Conservation (phyloP, 2,113 vertebrate genomes). For the Nycticebus coucang region DNA sequence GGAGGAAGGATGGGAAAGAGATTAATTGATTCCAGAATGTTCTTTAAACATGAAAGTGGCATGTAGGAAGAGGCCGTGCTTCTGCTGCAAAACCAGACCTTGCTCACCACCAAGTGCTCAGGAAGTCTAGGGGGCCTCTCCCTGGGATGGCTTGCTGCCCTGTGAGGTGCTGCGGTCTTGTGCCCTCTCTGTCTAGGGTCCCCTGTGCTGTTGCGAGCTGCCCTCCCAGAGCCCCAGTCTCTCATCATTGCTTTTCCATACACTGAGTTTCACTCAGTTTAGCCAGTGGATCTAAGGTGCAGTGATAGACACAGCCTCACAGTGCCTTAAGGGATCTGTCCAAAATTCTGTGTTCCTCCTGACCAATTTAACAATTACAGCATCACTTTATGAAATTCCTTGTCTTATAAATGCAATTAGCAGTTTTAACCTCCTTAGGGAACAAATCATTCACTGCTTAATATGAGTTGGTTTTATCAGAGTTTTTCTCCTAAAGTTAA, state of each 20-base stretch:
- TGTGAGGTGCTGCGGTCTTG: background rate
- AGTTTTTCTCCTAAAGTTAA: slow-evolving; percentile 34
- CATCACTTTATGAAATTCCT: slow-evolving; percentile 65
- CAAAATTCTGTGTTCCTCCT: slow-evolving; percentile 45
- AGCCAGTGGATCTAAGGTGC: background rate
- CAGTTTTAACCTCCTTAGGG: slow-evolving; percentile 55
- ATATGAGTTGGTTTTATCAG: slow-evolving; percentile 42
- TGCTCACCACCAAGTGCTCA: background rate
- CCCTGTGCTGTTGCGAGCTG: accelerated
- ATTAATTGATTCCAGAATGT: background rate
- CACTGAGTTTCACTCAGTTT: background rate
- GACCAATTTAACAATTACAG: slow-evolving; percentile 67
- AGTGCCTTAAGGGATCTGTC: slow-evolving; percentile 33
- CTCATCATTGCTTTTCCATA: accelerated
- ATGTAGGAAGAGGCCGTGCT: background rate
- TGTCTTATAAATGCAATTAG: slow-evolving; percentile 64
- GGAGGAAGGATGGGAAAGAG: too few relatives aligned
- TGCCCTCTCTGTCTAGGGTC: background rate
- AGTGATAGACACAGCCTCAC: background rate
- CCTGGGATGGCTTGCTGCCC: background rate
- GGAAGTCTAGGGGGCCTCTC: background rate
- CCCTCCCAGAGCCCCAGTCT: background rate
- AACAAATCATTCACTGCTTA: slow-evolving; percentile 44
- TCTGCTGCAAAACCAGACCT: background rate
- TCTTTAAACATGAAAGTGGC: background rate